Percentiles rank a stretch among this genome's conserved stretches.
phyloP scores from a whole-genome alignment of 1,140 invertebrate species.

The Drosophila nikananu region DNA sequence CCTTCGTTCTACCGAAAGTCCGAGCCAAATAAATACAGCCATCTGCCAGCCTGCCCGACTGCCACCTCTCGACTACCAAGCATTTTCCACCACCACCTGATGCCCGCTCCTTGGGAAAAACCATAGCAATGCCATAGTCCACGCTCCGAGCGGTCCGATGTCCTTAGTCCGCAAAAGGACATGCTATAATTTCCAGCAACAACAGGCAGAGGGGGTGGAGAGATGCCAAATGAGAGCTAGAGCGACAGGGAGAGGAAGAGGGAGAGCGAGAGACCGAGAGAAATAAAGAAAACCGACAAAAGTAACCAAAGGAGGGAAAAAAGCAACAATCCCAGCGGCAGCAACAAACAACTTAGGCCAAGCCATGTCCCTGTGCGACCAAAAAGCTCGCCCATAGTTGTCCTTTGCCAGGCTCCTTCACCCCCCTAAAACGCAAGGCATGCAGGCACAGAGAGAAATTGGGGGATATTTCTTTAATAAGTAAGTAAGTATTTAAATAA shows the following conservation, averaged over 20 bases:
- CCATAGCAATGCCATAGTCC: constrained; percentile 76
- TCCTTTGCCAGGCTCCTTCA: constrained; percentile 61
- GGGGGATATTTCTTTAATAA: not conserved
- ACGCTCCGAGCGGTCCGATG: constrained; percentile 53
- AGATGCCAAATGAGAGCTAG: not conserved
- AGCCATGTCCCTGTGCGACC: constrained; percentile 51
- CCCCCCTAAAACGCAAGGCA: not conserved
- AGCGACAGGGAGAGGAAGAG: constrained; percentile 3
- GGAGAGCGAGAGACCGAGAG: constrained; percentile 5
- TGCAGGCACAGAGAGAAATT: not conserved
- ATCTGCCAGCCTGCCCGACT: constrained; percentile 6
- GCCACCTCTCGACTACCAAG: not conserved
- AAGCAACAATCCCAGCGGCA: constrained; percentile 56
- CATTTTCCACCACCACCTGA: constrained; percentile 56
- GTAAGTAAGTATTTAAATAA: too few relatives aligned
- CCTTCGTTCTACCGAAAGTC: constrained; percentile 35
- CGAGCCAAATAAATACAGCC: constrained; percentile 58
- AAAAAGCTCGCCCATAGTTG: constrained; percentile 75
- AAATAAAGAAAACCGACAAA: constrained; percentile 68
- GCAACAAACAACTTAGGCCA: constrained; percentile 78
- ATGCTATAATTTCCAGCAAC: constrained; percentile 80
- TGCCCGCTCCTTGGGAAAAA: constrained; percentile 53
- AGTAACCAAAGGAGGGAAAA: constrained; percentile 63
- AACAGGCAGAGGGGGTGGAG: constrained; percentile 38
- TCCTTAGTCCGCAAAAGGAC: constrained; percentile 73